Percentiles rank a stretch among this genome's conserved stretches.
Conservation (phyloP, 2,113 vertebrate genomes). For the Cyphomyrus plagiostoma region DNA sequence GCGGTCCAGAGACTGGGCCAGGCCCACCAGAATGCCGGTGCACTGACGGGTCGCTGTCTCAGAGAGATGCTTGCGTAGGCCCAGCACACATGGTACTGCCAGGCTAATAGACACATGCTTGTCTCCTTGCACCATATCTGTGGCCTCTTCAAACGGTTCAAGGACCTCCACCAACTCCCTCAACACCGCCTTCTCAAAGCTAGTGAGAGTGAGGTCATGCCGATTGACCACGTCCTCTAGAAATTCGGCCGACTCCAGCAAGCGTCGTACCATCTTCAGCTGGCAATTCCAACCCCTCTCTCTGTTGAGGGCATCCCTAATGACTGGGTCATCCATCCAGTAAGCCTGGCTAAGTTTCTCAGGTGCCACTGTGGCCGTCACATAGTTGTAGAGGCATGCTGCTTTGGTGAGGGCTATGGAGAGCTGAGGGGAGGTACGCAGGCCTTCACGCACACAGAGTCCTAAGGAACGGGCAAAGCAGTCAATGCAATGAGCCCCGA, state of each 20-base stretch:
- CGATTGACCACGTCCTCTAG: conserved; percentile 64
- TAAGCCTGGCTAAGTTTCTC: conserved; percentile 66
- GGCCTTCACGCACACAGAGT: conserved; percentile 59
- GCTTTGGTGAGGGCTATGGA: conserved; percentile 56
- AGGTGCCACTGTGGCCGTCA: conserved; percentile 60
- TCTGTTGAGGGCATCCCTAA: conserved; percentile 20
- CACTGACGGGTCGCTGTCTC: conserved; percentile 58
- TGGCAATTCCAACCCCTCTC: conserved; percentile 59
- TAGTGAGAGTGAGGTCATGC: conserved; percentile 50
- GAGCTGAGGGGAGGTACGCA: conserved; percentile 54
- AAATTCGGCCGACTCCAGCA: conserved; percentile 64
- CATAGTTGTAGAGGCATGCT: conserved; percentile 62
- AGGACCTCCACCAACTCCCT: conserved; percentile 60
- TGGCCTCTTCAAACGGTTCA: conserved; percentile 68
- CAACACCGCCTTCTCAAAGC: conserved; percentile 52
- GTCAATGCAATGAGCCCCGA: conserved; percentile 57
- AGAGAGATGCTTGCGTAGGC: conserved; percentile 65
- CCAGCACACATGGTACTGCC: conserved; percentile 64
- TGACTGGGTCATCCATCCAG: conserved; percentile 35
- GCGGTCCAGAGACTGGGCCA: conserved; percentile 58
- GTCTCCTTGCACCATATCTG: conserved; percentile 66
- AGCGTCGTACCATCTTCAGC: conserved; percentile 60
- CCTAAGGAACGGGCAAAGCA: conserved; percentile 63
- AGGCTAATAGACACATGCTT: conserved; percentile 63
- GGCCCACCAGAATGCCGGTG: conserved; percentile 48